These are phyloP conservation scores for Ciconia stormi DNA, from an alignment of 2,113 vertebrate species.

Conservation along the genomic window DNA sequence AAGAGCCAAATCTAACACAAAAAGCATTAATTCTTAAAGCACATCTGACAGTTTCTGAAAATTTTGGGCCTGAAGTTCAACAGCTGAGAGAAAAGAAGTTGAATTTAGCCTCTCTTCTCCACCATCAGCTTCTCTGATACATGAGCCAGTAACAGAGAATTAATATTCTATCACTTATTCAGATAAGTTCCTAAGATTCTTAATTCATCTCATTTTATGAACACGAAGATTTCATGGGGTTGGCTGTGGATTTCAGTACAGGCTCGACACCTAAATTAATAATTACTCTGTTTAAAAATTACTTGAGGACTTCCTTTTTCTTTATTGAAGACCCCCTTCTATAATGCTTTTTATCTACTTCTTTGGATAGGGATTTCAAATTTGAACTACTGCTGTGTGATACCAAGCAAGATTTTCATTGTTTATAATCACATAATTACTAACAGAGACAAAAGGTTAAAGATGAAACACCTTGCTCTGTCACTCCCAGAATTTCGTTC, in stretches of 20 bases:
- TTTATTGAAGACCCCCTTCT: neutral
- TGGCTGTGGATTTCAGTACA: neutral
- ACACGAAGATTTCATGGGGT: fast-evolving
- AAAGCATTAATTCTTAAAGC: neutral
- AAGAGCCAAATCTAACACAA: neutral
- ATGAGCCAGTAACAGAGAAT: neutral
- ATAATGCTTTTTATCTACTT: neutral
- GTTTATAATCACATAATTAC: neutral
- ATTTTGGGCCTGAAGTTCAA: neutral
- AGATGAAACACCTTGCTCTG: neutral
- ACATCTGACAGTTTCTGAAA: neutral
- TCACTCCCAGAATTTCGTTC: neutral
- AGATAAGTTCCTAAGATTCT: neutral
- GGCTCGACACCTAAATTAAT: neutral
- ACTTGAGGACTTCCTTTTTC: neutral
- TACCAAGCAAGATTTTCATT: neutral
- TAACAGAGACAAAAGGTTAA: neutral
- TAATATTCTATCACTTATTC: neutral
- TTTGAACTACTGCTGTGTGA: neutral
- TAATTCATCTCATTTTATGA: neutral
- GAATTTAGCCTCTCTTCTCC: neutral
- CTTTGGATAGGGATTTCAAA: neutral
- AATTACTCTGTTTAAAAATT: neutral
- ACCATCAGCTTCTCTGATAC: neutral
- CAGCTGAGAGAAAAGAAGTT: neutral